Conservation (phyloP, 2,888 invertebrate species). For the Entomobrya multifasciata region DNA sequence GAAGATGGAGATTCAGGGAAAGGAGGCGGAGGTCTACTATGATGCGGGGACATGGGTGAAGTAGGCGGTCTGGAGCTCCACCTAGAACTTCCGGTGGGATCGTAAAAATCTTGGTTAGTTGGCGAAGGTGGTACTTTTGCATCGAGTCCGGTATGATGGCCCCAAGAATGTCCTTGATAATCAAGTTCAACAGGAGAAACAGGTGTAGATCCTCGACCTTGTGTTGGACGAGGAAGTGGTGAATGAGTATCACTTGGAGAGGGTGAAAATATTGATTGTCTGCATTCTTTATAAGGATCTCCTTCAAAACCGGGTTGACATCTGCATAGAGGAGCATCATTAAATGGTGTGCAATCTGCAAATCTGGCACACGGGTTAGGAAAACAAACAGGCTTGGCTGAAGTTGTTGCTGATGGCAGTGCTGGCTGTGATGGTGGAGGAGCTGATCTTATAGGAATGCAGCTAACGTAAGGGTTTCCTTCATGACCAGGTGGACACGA, state of each 20-base stretch:
- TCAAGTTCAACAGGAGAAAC: constrained; percentile 32
- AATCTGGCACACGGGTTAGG: constrained; percentile 58
- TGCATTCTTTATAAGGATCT: constrained; percentile 63
- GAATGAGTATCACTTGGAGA: background rate
- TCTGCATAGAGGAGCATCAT: constrained; percentile 55
- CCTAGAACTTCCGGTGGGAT: constrained; percentile 4
- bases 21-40: background rate
- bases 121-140: constrained; percentile 1
- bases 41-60: background rate
- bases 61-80: constrained; percentile 41
- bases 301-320: constrained; percentile 60
- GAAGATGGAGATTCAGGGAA: constrained; percentile 12
- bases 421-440: constrained; percentile 41
- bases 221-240: constrained; percentile 12
- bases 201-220: background rate
- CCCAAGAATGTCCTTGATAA: constrained; percentile 69
- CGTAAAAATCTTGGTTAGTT: background rate
- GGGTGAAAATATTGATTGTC: constrained; percentile 17
- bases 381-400: constrained; percentile 47
- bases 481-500: constrained; percentile 51
- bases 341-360: constrained; percentile 59
- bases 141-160: constrained; percentile 37
- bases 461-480: constrained; percentile 67
- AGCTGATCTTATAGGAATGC: constrained; percentile 37
- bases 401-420: background rate